Evolutionary conservation across 1,140 invertebrate genomes (phyloP), one percentile per base, ranked within the genome.

Genomic region (Ctenoplectra terminalis): DNA sequence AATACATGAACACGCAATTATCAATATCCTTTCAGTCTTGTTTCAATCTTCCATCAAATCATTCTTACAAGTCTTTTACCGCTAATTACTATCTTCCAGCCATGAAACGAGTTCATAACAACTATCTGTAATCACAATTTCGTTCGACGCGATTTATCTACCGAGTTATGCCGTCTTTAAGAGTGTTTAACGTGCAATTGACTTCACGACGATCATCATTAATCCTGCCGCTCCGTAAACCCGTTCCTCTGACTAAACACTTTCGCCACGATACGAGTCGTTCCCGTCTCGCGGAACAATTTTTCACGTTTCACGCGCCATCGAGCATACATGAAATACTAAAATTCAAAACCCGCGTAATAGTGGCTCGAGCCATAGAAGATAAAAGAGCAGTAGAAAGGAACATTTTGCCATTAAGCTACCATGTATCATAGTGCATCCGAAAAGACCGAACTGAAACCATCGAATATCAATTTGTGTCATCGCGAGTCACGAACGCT

Each of bases 211-310:
- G 69, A 40, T 63, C 56, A 46, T 80, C 56, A 9, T 80, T 63
- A 73, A 80, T 80, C 31, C 67, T 29, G 17, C 67, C n/a, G 34
- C n/a, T 63, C 75, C 40, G 37, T 46, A 80, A 80, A 80, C 77
- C n/a, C 34, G 77, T 80, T 80, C 6, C 58, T 26, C 77, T 34
- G 58, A 54, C 56, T 72, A 54, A 80, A 73, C 46, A 63, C 77
- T 72, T 52, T 80, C 77, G 77, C 69, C 34, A 40, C 17, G 69
- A 52, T 60, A 11, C 73, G n/a, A 52, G 43, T 46, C 66, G 63
- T 50, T 86, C 13, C 29, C 43, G 40, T 20, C 34, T 23, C 34
- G 72, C 8, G n/a, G 34, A 50, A 50, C 31, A 7, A 76, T 81
- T 50, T 80, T 73, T 73, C 52, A 23, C 67, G 13, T 50, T 61